Evolutionary conservation across 2,797 vertebrate genomes (phyloP).

Genomic region (Lophotriccus pileatus): DNA sequence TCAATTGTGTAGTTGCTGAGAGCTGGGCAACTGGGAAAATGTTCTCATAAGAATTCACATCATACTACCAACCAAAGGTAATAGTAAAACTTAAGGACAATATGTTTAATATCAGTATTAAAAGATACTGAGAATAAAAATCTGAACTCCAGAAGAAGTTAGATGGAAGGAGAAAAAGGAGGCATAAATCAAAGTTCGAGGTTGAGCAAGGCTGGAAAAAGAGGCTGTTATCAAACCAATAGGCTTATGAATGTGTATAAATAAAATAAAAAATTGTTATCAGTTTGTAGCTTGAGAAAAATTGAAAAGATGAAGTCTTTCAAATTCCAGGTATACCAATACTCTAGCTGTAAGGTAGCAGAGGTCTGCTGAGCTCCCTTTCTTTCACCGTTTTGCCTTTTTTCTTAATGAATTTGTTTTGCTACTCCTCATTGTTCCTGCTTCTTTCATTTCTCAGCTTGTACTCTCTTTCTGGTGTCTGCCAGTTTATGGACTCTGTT

Average conservation of each 20-base stretch:
- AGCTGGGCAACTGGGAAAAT: background rate
- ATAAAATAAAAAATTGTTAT: background rate
- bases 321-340: background rate
- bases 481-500: background rate
- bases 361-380: background rate
- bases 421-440: background rate
- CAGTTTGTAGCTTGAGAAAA: background rate
- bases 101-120: background rate
- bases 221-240: background rate
- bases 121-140: background rate
- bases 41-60: background rate
- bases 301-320: background rate
- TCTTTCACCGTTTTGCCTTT: background rate
- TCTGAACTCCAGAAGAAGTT: background rate
- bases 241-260: background rate
- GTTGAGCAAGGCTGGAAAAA: background rate
- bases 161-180: background rate
- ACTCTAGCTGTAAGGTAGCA: background rate
- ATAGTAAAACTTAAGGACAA: background rate
- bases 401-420: background rate
- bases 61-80: background rate
- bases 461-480: background rate
- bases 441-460: slow-evolving; percentile 14
- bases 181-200: background rate
- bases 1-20: background rate